Base-by-base conservation (phyloP, 2,888 invertebrate genomes). In the Stomorhina lunata region DNA sequence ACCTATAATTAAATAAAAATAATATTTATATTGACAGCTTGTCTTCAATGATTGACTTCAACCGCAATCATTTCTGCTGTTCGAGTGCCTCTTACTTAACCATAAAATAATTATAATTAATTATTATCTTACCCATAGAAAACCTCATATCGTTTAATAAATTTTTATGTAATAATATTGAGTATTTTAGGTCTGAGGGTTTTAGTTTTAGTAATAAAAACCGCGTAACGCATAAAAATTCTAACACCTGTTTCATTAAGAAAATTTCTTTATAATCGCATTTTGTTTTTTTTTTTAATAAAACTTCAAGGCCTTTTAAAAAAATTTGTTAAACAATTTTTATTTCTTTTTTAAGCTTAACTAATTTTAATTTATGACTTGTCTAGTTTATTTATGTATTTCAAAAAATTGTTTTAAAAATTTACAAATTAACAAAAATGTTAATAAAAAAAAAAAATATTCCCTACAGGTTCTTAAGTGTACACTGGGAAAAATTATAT, bases 11-110 rank as follows among this genome's bases (percentile, higher is more conserved):
- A 83, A 81, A 84, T 80, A 81, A 83, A 81, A 83, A 73, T 85
- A 85, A 85, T 85, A 71, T 75, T 83, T 75, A 79, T 73, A 83
- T 80, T 84, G 85, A 84, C 85, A 85, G 84, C 73, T 75, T n/a
- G n/a, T n/a, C n/a, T n/a, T n/a, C 45, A 12, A 7, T 55, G 59
- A 68, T 27, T 57, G 45, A 34, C n/a, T 37, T 34, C 34, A 17
- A 20, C n/a, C 4, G 22, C 20, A 29, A 66, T 59, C n/a, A 34
- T 32, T 40, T 29, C 25, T 43, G n/a, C n/a, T n/a, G n/a, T n/a
- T n/a, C n/a, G n/a, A n/a, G n/a, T n/a, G n/a, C n/a, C n/a, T 12
- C n/a, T 55, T 1, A 68, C n/a, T 25, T 43, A 45, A 32, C 37
- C 53, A 20, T 45, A 65, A 22, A 29, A 63, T 40, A 66, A 68